phyloP scores from a whole-genome alignment of 2,888 invertebrate genomes.

The Stenurella melanura region DNA sequence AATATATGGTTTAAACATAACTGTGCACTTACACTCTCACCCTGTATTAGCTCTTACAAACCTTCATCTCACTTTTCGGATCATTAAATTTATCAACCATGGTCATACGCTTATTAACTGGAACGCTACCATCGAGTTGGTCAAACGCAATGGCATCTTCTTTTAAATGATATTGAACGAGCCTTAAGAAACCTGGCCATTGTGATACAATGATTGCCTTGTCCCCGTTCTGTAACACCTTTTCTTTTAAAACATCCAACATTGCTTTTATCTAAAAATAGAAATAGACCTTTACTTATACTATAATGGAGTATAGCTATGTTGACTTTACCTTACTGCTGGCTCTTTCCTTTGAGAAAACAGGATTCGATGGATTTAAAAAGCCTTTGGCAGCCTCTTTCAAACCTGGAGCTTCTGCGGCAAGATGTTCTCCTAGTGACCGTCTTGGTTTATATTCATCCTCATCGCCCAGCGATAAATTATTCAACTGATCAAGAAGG shows the following conservation, averaged over 20 bases:
- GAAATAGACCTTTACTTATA: constrained; percentile 32
- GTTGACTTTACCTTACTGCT: constrained; percentile 78
- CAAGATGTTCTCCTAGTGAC: constrained; percentile 49
- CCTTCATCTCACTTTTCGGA: constrained; percentile 76
- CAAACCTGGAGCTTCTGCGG: constrained; percentile 72
- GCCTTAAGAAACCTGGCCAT: constrained; percentile 88
- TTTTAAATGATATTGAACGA: constrained; percentile 81
- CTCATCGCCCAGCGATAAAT: constrained; percentile 74
- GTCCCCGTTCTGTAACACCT: constrained; percentile 76
- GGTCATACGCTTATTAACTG: constrained; percentile 82
- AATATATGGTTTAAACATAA: no score
- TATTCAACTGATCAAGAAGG: constrained; percentile 79
- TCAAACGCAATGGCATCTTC: constrained; percentile 75
- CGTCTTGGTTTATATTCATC: constrained; percentile 58
- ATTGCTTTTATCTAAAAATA: constrained; percentile 56
- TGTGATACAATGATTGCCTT: constrained; percentile 94
- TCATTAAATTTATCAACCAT: constrained; percentile 84
- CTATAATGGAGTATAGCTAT: not conserved
- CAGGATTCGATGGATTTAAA: constrained; percentile 81
- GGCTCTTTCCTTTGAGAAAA: constrained; percentile 76
- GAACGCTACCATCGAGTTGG: constrained; percentile 85
- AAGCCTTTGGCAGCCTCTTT: constrained; percentile 79
- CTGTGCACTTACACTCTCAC: no score
- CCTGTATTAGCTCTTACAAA: constrained; percentile 61
- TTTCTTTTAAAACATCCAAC: constrained; percentile 69